Evolutionary conservation across 2,113 vertebrate species (phyloP).

Genomic region (Lepus americanus): DNA sequence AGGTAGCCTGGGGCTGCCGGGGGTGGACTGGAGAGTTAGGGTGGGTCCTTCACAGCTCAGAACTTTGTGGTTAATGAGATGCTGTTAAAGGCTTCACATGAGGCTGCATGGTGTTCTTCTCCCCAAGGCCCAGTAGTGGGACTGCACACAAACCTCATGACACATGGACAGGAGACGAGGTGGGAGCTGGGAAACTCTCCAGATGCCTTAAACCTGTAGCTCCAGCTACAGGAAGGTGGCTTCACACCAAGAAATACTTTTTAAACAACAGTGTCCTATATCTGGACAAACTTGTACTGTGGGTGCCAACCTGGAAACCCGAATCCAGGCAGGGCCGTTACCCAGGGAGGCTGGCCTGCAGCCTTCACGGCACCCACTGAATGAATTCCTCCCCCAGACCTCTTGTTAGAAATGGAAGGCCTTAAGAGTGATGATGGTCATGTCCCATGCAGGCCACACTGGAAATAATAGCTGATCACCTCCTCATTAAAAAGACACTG

Average conservation of each 20-base stretch:
- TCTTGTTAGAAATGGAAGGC: conserved; percentile 78
- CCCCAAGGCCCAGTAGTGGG: neutral
- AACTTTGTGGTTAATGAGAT: conserved; percentile 30
- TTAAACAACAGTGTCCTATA: neutral
- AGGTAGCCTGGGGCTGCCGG: too few relatives aligned
- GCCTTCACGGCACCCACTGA: conserved; percentile 76
- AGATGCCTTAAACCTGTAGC: neutral
- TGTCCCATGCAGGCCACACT: conserved; percentile 65
- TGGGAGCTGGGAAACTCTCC: neutral
- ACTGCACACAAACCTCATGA: neutral
- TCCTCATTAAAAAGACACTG: conserved; percentile 84
- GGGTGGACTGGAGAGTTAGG: neutral
- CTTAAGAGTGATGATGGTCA: conserved; percentile 79
- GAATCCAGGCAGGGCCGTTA: conserved; percentile 8
- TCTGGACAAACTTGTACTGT: neutral
- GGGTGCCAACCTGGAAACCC: conserved; percentile 5
- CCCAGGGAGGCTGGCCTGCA: neutral
- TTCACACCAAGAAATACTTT: neutral
- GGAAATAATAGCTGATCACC: conserved; percentile 78
- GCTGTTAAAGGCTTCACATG: neutral
- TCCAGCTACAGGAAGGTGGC: neutral
- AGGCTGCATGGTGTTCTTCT: neutral
- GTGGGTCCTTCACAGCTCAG: neutral
- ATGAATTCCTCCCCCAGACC: conserved; percentile 81
- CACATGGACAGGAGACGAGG: neutral